These are phyloP conservation scores for Luscinia megarhynchos DNA, from an alignment of 2,797 vertebrate genomes.

Conservation along the genomic window DNA sequence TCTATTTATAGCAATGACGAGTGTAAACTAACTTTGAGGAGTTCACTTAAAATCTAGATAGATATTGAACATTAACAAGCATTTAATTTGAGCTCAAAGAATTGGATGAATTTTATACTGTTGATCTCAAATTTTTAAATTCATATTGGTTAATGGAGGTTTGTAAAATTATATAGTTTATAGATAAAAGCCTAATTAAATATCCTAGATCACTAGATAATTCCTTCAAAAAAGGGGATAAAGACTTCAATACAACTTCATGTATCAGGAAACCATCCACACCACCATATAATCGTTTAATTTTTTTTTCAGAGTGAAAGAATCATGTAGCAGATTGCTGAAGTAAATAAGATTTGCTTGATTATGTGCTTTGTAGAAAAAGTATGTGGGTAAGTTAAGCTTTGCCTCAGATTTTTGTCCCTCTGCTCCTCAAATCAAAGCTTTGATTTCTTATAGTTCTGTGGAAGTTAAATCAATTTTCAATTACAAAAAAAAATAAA, in stretches of 20 bases:
- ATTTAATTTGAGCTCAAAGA: constrained; percentile 54
- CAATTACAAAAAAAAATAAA: background rate
- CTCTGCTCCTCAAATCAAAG: background rate
- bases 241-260: background rate
- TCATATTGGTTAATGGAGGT: constrained; percentile 29
- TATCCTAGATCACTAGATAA: constrained; percentile 2
- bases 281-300: background rate
- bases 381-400: background rate
- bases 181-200: constrained; percentile 65
- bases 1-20: constrained; percentile 37
- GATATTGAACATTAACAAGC: background rate
- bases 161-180: constrained; percentile 54
- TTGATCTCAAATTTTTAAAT: constrained; percentile 56
- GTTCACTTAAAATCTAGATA: constrained; percentile 36
- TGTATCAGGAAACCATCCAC: background rate
- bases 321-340: background rate
- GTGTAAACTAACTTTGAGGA: constrained; percentile 19
- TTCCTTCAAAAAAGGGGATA: background rate
- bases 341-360: background rate
- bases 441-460: background rate
- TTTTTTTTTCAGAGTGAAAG: background rate
- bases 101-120: constrained; percentile 45
- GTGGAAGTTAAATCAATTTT: background rate
- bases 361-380: background rate
- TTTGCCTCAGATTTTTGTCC: background rate